Percentiles rank a stretch among this genome's conserved stretches.
Evolutionary conservation across 1,140 invertebrate genomes (phyloP).

Genomic region (Brachionus rubens): DNA sequence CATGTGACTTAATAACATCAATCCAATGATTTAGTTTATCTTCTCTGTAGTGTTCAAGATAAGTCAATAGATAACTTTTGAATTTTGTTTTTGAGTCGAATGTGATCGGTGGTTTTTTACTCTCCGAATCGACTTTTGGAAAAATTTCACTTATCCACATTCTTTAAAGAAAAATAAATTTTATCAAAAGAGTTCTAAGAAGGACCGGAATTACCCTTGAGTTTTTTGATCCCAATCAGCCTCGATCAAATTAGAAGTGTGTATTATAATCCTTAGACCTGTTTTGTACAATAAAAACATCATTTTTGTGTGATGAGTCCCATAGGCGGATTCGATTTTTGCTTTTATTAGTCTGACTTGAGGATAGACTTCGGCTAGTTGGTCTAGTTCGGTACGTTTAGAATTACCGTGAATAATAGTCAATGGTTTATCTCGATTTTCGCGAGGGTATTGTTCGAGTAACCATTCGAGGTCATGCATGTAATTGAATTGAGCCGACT

Average conservation of each 20-base stretch:
- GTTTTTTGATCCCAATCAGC: conserved; percentile 89
- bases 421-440: conserved; percentile 66
- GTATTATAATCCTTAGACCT: conserved; percentile 78
- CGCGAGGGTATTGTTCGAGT: conserved; percentile 69
- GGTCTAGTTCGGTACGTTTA: conserved; percentile 59
- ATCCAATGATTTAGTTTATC: conserved; percentile 68
- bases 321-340: conserved; percentile 67
- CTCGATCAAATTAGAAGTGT: conserved; percentile 84
- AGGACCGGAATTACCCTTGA: conserved; percentile 70
- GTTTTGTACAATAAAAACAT: conserved; percentile 76
- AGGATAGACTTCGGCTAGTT: background rate
- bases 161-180: conserved; percentile 56
- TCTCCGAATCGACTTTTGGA: conserved; percentile 55
- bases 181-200: background rate
- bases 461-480: conserved; percentile 85
- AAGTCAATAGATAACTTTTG: conserved; percentile 76
- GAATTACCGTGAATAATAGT: conserved; percentile 76
- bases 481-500: conserved; percentile 76
- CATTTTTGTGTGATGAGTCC: conserved; percentile 89
- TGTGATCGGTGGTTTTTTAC: conserved; percentile 20
- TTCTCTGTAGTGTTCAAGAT: conserved; percentile 73
- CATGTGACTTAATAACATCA: conserved; percentile 64
- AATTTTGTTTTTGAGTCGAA: conserved; percentile 81
- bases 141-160: conserved; percentile 82
- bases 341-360: conserved; percentile 49